These are phyloP conservation scores for Ceratina australensis DNA, from an alignment of 1,140 invertebrate genomes.

Conservation along the genomic window DNA sequence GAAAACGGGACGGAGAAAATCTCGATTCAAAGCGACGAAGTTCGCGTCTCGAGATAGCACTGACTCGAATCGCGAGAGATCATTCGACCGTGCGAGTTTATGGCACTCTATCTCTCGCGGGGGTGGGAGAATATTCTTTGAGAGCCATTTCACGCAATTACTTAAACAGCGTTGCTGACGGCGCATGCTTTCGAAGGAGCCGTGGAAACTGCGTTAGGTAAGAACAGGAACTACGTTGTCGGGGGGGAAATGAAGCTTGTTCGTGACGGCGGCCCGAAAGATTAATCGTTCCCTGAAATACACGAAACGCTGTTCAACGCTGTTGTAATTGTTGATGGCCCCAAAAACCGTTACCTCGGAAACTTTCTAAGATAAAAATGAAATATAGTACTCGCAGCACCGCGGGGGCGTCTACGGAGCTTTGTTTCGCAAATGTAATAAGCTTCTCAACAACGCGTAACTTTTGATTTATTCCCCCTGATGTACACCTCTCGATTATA, in stretches of 20 bases:
- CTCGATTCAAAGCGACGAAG: not conserved
- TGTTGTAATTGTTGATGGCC: not conserved
- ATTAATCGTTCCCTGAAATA: constrained; percentile 17
- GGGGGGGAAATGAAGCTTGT: not conserved
- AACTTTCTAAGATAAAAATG: not conserved
- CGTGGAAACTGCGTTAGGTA: constrained; percentile 6
- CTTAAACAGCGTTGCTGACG: not conserved
- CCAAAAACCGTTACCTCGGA: not conserved
- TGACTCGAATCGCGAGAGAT: constrained; percentile 12
- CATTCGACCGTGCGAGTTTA: constrained; percentile 1
- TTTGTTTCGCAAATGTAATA: too few species aligned
- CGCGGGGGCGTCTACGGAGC: too few species aligned
- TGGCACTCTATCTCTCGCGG: not conserved
- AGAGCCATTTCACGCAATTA: constrained; percentile 30
- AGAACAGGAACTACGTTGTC: constrained; percentile 6
- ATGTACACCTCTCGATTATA: too few species aligned
- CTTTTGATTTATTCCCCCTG: too few species aligned
- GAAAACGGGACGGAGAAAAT: not conserved
- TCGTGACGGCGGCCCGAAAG: constrained; percentile 11
- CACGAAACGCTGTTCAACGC: not conserved
- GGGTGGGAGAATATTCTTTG: constrained; percentile 18
- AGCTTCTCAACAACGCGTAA: too few species aligned
- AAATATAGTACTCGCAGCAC: too few species aligned
- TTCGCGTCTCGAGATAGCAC: not conserved
- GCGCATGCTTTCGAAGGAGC: not conserved